Conservation (phyloP, 1,140 invertebrate species). For the Drosophila dunni region DNA sequence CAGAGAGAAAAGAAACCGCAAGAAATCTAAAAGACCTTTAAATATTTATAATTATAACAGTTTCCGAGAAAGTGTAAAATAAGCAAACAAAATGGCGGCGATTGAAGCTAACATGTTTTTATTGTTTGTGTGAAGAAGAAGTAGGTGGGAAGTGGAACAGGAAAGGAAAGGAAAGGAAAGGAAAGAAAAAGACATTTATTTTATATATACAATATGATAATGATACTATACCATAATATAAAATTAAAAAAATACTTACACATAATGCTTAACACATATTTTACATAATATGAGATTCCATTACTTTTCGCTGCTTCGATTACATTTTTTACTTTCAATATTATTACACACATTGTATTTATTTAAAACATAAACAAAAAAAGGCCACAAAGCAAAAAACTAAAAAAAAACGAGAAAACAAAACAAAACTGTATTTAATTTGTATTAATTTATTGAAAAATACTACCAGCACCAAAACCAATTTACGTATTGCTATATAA, state of each 20-base stretch:
- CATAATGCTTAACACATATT: slow-evolving; percentile 36
- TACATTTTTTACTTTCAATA: slow-evolving; percentile 23
- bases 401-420: slow-evolving; percentile 40
- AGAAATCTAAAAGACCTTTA: slow-evolving; percentile 5
- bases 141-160: background rate
- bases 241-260: slow-evolving; percentile 38
- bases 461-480: slow-evolving; percentile 62
- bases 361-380: slow-evolving; percentile 21
- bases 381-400: slow-evolving; percentile 62
- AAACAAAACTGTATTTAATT: slow-evolving; percentile 73
- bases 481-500: slow-evolving; percentile 59
- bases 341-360: slow-evolving; percentile 56
- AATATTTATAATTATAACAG: slow-evolving; percentile 7
- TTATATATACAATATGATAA: slow-evolving; percentile 37
- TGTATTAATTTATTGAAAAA: slow-evolving; percentile 74
- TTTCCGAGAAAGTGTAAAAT: background rate
- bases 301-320: slow-evolving; percentile 31
- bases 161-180: background rate
- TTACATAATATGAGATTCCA: slow-evolving; percentile 66
- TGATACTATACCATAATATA: too few relatives aligned
- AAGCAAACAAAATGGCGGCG: background rate
- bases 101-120: too few relatives aligned
- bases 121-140: slow-evolving; percentile 23
- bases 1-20: background rate
- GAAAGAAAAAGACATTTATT: slow-evolving; percentile 77